Base-by-base conservation (phyloP, 2,797 vertebrate genomes). In the Pseudochaenichthys georgianus region DNA sequence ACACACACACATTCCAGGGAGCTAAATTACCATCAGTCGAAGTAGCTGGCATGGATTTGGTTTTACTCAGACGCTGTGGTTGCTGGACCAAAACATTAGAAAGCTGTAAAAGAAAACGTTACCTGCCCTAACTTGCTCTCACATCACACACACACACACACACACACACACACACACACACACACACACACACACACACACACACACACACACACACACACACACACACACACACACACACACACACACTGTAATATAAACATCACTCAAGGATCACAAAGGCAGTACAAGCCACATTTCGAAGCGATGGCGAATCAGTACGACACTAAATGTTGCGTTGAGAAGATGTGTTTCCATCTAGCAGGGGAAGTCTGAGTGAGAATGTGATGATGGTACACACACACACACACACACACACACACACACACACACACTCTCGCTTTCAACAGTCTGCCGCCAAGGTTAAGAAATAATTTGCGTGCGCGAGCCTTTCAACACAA, bases 391-490 rank as follows among this genome's bases (percentile, higher is more conserved):
- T 65, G 62, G 48, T 38, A 54, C n/a, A 8, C 19, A 47, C 51
- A 42, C 11, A 43, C 59, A 62, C 75, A 64, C 54, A 58, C 70
- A 42, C 66, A 65, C 60, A 61, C 67, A 48, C 50, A 34, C 58
- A 48, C 54, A 45, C 62, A 68, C 66, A 48, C 61, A 58, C 47
- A 71, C 23, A 58, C 7, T 3, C 70, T 45, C 54, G 69, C 73
- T 75, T 43, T 76, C 73, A 62, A 72, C 75, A 19, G 73, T 43
- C 13, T 50, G 67, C 52, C 71, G 41, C 83, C 75, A 65, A 55
- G 78, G 77, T 83, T 80, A 80, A 61, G 81, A 86, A 81, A 84
- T 73, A 19, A 78, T 84, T 77, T 81, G 45, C n/a, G 61, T 75
- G 64, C 46, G 13, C 23, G 28, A 13, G 9, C 46, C 80, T 83